Evolutionary conservation across 2,888 invertebrate species (phyloP), one percentile per base, ranked within the genome.

Genomic region (Platypus cylindrus): DNA sequence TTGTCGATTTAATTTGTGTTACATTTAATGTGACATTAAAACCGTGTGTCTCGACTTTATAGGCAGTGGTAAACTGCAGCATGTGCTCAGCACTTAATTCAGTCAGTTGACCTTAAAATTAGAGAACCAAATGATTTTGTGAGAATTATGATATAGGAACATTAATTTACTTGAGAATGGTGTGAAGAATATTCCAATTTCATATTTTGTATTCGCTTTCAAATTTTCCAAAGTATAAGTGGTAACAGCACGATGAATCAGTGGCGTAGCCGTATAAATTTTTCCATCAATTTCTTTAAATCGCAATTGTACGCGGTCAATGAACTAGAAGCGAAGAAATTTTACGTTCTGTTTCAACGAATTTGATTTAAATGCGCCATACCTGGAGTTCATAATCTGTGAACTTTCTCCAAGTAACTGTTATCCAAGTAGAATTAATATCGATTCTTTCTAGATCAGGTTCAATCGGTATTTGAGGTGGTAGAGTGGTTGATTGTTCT

Each of bases 241-340:
- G 0, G 80, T 82, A 0, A 87, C 75, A 5, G 86, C 80, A 48
- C 76, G 72, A 56, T 91, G 90, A 18, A 91, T 77, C 15, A 90
- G 59, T 14, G 87, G 84, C 0, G 89, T 84, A 42, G 83, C 83
- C 16, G 78, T 78, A 59, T 84, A 90, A 38, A 86, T 78, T 51
- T 82, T 83, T 20, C 79, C 81, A 36, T 81, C 80, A 5, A 78
- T 70, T 53, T 84, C 82, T 50, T 84, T 83, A 58, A 82, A 90
- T 47, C 86, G 74, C 46, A 91, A 64, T 62, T 89, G 89, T 26
- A 90, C 77, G 1, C 87, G 90, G 52, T 91, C 90, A 36, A 90
- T 83, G 50, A 80, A 83, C 49, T 78, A 78, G 15, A 31, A 40
- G n/a, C n/a, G n/a, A 17, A 32, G 28, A 34, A 11, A 32, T n/a